A percentile compares a stretch with the other conserved stretches of the same genome.
These are phyloP conservation scores for Ochotona curzoniae DNA, from an alignment of 2,113 vertebrate genomes.

Conservation along the genomic window DNA sequence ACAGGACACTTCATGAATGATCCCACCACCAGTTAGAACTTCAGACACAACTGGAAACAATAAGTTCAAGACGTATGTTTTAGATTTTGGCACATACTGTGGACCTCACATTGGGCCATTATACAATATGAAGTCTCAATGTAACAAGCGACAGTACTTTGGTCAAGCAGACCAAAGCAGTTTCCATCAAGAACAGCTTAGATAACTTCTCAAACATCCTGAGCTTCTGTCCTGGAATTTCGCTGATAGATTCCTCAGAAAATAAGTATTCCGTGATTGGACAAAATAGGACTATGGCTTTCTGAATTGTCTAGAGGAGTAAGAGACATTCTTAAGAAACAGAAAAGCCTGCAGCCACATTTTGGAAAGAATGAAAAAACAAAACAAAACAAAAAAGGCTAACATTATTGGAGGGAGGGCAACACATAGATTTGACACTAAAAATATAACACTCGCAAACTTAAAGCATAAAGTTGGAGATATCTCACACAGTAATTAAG, in stretches of 20 bases:
- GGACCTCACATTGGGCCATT: neutral
- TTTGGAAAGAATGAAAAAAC: neutral
- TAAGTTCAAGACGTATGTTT: neutral
- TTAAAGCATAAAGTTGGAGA: neutral
- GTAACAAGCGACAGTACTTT: accelerated
- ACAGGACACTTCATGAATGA: neutral
- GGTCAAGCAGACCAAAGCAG: neutral
- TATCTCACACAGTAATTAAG: no score
- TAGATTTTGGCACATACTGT: no score
- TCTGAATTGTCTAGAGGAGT: neutral
- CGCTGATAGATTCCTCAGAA: neutral
- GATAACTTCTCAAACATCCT: neutral
- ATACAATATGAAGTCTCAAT: no score
- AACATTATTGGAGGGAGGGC: neutral
- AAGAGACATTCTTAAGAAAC: no score
- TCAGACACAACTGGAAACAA: neutral
- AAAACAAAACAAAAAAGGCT: neutral
- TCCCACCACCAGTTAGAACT: no score
- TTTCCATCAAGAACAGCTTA: neutral
- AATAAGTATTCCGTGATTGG: neutral
- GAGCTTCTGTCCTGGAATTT: neutral
- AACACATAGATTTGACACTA: neutral
- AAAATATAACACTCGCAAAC: neutral
- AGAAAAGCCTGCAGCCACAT: neutral
- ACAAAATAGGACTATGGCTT: neutral